Evolutionary conservation across 1,140 invertebrate species (phyloP).

Genomic region (Goniozus legneri): DNA sequence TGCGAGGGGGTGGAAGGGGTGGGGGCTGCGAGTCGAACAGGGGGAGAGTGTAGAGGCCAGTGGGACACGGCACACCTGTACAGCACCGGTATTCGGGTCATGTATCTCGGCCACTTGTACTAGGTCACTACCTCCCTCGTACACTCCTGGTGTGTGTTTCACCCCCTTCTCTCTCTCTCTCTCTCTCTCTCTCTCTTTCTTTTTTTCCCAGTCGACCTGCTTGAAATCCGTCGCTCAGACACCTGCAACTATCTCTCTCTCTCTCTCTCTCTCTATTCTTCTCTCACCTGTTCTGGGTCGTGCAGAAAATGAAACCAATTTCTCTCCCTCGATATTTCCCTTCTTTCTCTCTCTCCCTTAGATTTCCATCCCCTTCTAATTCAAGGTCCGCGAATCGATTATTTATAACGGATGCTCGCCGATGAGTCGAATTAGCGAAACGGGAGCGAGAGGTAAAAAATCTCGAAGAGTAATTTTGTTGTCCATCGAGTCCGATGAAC

Average conservation of each 20-base stretch:
- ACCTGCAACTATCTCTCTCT: conserved; percentile 2
- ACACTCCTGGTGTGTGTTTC: not conserved
- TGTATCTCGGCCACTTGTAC: conserved; percentile 47
- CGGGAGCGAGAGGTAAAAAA: no score
- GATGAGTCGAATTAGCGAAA: no score
- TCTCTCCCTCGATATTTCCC: not conserved
- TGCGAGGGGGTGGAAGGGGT: not conserved
- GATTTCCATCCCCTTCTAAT: conserved; percentile 4
- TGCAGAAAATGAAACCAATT: no score
- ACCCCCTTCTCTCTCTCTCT: conserved; percentile 1
- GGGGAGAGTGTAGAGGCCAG: conserved; percentile 35
- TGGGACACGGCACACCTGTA: conserved; percentile 44
- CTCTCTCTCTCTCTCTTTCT: not conserved
- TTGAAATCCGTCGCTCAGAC: not conserved
- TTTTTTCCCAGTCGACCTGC: not conserved
- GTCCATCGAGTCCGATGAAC: no score
- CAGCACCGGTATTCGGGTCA: conserved; percentile 45
- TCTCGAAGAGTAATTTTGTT: no score
- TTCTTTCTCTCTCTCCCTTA: not conserved
- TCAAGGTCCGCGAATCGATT: no score
- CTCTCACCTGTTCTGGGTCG: conserved; percentile 1
- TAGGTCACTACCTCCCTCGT: conserved; percentile 43
- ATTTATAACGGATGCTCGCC: no score
- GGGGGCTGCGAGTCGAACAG: no score
- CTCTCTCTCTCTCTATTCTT: not conserved